Evolutionary conservation across 2,797 vertebrate genomes (phyloP).

Genomic region (Danio choprae): DNA sequence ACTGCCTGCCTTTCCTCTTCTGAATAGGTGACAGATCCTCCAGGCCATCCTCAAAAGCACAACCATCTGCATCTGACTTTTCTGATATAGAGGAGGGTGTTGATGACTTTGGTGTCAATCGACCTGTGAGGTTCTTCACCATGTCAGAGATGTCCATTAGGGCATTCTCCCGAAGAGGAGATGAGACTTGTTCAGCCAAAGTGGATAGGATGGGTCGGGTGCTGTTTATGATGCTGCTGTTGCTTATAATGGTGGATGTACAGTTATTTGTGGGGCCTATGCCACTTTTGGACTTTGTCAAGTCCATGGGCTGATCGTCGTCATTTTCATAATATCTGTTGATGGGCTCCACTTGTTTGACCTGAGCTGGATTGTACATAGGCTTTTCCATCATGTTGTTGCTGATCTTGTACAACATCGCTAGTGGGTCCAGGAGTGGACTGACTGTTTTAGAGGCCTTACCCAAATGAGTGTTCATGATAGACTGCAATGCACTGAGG

Average conservation of each 20-base stretch:
- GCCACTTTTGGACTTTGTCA: conserved; percentile 93
- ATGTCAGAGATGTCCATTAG: conserved; percentile 99
- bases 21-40: conserved; percentile 95
- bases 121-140: conserved; percentile 98
- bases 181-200: conserved; percentile 82
- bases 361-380: conserved; percentile 83
- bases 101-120: conserved; percentile 95
- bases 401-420: conserved; percentile 97
- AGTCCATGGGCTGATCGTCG: conserved; percentile 96
- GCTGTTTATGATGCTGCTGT: conserved; percentile 69
- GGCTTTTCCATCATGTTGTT: conserved; percentile 98
- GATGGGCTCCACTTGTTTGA: conserved; percentile 85
- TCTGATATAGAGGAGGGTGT: conserved; percentile 94
- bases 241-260: conserved; percentile 64
- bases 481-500: conserved; percentile 94
- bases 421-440: conserved; percentile 90
- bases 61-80: conserved; percentile 92
- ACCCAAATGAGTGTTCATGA: conserved; percentile 98
- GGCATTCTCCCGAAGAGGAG: conserved; percentile 92
- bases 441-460: conserved; percentile 92
- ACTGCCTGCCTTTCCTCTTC: conserved; percentile 96
- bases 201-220: conserved; percentile 75
- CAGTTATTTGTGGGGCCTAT: conserved; percentile 65
- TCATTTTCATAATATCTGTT: conserved; percentile 86
- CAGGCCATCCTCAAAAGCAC: conserved; percentile 91